Evolutionary conservation across 2,888 invertebrate genomes (phyloP).

Genomic region (Eupithecia tripunctaria): DNA sequence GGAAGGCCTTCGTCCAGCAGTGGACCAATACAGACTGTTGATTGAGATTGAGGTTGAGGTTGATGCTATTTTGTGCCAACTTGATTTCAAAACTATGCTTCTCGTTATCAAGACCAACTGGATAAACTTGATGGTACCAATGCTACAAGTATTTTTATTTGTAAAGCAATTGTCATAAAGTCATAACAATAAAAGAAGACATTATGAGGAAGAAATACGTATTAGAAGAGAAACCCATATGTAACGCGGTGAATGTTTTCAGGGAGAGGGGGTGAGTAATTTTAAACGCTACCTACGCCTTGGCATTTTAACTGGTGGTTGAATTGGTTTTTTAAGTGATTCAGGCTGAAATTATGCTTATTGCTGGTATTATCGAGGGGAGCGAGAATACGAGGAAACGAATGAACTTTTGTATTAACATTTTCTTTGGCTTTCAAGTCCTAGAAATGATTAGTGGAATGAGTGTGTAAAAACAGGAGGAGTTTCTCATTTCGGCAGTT

Average conservation of each 20-base stretch:
- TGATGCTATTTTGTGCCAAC: not conserved
- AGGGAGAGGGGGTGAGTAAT: constrained; percentile 72
- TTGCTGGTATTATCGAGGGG: not conserved
- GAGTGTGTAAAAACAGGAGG: no score
- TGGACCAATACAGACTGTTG: no score
- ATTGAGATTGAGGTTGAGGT: no score
- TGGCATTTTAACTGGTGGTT: constrained; percentile 26
- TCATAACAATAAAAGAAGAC: not conserved
- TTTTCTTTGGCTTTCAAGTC: not conserved
- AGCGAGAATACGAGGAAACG: not conserved
- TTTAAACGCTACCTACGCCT: constrained; percentile 9
- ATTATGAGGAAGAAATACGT: constrained; percentile 59
- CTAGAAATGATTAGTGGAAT: not conserved
- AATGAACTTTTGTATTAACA: not conserved
- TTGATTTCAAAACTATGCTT: not conserved
- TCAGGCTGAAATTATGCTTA: constrained; percentile 14
- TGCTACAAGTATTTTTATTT: not conserved
- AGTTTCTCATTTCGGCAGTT: no score
- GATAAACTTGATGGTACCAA: not conserved
- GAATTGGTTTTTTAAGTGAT: constrained; percentile 34
- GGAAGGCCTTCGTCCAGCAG: no score
- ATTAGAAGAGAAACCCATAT: constrained; percentile 67
- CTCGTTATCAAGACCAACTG: not conserved
- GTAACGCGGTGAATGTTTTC: constrained; percentile 72
- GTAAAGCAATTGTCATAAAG: not conserved